Conservation (phyloP, 2,888 invertebrate genomes). For the Xylophagus ater region DNA sequence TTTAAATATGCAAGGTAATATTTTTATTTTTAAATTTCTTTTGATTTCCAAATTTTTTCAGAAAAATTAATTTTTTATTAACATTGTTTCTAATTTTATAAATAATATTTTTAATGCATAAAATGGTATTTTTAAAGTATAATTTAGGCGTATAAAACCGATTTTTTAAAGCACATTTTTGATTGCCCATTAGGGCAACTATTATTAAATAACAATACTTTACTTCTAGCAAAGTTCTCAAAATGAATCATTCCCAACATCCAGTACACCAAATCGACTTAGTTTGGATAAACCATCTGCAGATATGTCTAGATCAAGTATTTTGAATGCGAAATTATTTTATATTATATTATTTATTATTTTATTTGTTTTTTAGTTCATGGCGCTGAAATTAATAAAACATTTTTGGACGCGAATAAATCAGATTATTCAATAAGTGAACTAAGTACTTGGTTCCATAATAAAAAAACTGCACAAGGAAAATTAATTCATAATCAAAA, state of each 20-base stretch:
- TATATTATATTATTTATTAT: background rate
- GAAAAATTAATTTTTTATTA: too few relatives aligned
- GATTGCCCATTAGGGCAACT: too few relatives aligned
- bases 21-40: too few relatives aligned
- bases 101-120: too few relatives aligned
- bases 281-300: constrained; percentile 10
- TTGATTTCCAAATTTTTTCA: too few relatives aligned
- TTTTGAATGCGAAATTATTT: background rate
- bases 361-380: constrained; percentile 25
- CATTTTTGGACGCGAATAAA: constrained; percentile 36
- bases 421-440: constrained; percentile 36
- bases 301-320: constrained; percentile 7
- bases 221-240: constrained; percentile 13
- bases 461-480: constrained; percentile 20
- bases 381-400: constrained; percentile 36
- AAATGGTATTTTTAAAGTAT: too few relatives aligned
- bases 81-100: too few relatives aligned
- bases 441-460: constrained; percentile 35
- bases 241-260: constrained; percentile 21
- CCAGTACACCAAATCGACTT: constrained; percentile 34
- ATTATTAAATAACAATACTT: too few relatives aligned
- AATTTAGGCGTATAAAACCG: too few relatives aligned
- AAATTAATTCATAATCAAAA: constrained; percentile 9
- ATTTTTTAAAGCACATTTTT: too few relatives aligned
- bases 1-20: too few relatives aligned